phyloP scores from a whole-genome alignment of 2,888 invertebrate genomes.

The Melanophora roralis region DNA sequence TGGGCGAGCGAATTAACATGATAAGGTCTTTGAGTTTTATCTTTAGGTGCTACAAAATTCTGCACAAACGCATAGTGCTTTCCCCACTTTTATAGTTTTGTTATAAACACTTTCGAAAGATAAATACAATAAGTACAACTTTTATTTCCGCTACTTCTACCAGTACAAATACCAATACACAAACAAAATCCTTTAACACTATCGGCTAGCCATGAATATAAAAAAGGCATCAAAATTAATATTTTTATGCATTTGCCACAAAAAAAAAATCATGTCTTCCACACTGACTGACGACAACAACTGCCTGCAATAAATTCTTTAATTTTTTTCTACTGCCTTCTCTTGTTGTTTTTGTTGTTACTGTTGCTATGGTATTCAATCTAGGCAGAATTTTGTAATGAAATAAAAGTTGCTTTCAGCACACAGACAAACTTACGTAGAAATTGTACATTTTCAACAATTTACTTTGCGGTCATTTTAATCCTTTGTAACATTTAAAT shows the following conservation, averaged over 20 bases:
- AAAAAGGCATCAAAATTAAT: conserved; percentile 28
- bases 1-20: too few relatives aligned
- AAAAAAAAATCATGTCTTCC: conserved; percentile 31
- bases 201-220: conserved; percentile 10
- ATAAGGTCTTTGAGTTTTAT: too few relatives aligned
- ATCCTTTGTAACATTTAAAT: conserved; percentile 61
- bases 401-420: conserved; percentile 45
- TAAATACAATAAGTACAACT: conserved; percentile 16
- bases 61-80: too few relatives aligned
- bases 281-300: conserved; percentile 23
- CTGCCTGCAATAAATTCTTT: conserved; percentile 50
- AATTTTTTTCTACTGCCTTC: conserved; percentile 5
- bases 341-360: neutral
- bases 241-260: conserved; percentile 48
- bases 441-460: conserved; percentile 54
- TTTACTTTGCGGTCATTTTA: conserved; percentile 60
- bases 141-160: conserved; percentile 24
- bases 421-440: neutral
- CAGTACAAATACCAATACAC: neutral
- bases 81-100: too few relatives aligned
- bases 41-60: too few relatives aligned
- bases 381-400: conserved; percentile 16
- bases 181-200: neutral
- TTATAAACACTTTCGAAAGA: conserved; percentile 1
- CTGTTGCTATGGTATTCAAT: too few relatives aligned